Conservation (phyloP, 92 coral and sea anemone species). For the Palythoa caribaeorum region DNA sequence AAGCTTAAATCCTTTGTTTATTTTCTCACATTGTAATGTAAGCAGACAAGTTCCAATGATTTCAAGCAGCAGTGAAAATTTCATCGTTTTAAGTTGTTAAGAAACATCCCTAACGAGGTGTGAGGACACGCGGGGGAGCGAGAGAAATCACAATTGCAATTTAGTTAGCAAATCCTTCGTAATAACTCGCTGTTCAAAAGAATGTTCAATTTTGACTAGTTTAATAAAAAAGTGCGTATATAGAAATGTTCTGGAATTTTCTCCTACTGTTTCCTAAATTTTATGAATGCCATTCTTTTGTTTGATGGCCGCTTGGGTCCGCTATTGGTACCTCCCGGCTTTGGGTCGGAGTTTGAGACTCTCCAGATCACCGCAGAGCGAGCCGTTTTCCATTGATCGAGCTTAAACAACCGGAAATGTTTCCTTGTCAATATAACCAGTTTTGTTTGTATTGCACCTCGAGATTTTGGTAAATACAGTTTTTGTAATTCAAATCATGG, state of each 20-base stretch:
- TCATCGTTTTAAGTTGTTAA: slow-evolving; percentile 48
- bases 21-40: slow-evolving; percentile 42
- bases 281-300: slow-evolving; percentile 39
- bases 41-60: slow-evolving; percentile 18
- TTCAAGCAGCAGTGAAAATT: slow-evolving; percentile 55
- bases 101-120: slow-evolving; percentile 46
- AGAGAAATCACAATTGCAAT: slow-evolving; percentile 14
- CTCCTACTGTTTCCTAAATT: slow-evolving; percentile 25
- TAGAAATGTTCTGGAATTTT: neutral
- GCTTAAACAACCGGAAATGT: slow-evolving; percentile 76
- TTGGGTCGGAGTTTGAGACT: slow-evolving; percentile 5
- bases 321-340: neutral
- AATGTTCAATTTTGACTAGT: neutral
- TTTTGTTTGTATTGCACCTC: slow-evolving; percentile 69
- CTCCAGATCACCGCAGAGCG: slow-evolving; percentile 27
- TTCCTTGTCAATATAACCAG: slow-evolving; percentile 55
- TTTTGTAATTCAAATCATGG: slow-evolving; percentile 76
- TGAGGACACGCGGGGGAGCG: slow-evolving; percentile 37
- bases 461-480: slow-evolving; percentile 54
- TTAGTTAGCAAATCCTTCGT: slow-evolving; percentile 18
- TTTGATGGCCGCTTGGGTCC: neutral
- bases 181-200: neutral
- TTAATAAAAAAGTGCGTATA: neutral
- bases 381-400: slow-evolving; percentile 14
- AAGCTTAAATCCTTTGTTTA: slow-evolving; percentile 35